These are phyloP conservation scores for Metridium senile DNA, from an alignment of 92 coral and sea anemone genomes.

Conservation along the genomic window DNA sequence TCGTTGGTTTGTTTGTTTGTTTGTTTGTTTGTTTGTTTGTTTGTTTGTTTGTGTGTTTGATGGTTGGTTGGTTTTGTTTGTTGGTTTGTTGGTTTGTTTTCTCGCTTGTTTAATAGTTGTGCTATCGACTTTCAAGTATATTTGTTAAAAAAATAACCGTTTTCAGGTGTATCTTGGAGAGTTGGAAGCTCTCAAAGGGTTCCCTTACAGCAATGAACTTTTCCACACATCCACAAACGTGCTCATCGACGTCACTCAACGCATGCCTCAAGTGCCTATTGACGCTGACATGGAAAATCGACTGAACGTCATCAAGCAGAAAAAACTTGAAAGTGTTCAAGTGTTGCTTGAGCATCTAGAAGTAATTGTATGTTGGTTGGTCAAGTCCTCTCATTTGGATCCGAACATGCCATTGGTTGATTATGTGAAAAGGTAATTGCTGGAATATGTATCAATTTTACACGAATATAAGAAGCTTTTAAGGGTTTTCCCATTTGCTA, in stretches of 20 bases:
- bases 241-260: conserved; percentile 45
- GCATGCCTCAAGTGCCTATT: conserved; percentile 53
- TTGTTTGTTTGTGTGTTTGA: too few relatives aligned
- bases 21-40: too few relatives aligned
- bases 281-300: conserved; percentile 52
- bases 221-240: conserved; percentile 68
- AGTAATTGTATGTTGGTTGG: conserved; percentile 59
- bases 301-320: conserved; percentile 43
- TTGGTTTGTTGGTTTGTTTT: too few relatives aligned
- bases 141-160: too few relatives aligned
- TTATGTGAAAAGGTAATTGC: conserved; percentile 54
- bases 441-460: too few relatives aligned
- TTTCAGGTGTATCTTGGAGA: conserved; percentile 43
- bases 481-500: too few relatives aligned
- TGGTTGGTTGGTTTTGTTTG: too few relatives aligned
- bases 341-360: conserved; percentile 64
- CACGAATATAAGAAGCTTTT: too few relatives aligned
- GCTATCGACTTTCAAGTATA: too few relatives aligned
- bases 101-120: too few relatives aligned
- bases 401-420: conserved; percentile 47
- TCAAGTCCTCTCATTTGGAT: conserved; percentile 34
- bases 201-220: conserved; percentile 67
- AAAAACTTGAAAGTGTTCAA: conserved; percentile 50
- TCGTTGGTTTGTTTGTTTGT: too few relatives aligned
- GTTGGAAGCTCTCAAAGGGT: conserved; percentile 41